These are phyloP conservation scores for Corella eumyota DNA, from an alignment of 23 tunicate species.

Conservation along the genomic window DNA sequence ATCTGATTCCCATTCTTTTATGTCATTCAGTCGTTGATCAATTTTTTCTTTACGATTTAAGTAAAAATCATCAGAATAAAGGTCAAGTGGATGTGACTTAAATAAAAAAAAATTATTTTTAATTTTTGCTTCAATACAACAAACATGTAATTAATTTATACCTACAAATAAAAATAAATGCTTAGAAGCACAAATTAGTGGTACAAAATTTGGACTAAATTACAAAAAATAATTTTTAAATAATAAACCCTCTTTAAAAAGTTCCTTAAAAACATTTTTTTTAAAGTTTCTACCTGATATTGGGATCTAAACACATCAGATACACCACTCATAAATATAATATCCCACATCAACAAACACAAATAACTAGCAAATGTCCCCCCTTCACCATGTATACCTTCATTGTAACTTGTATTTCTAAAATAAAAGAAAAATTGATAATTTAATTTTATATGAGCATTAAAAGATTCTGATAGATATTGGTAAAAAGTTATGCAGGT, in stretches of 20 bases:
- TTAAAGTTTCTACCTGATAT: slow-evolving; percentile 77
- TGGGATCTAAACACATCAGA: slow-evolving; percentile 78
- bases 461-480: no score
- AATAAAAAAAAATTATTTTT: neutral
- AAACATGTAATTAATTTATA: slow-evolving; percentile 1
- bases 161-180: slow-evolving; percentile 1
- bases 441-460: no score
- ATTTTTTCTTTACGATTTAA: slow-evolving; percentile 18
- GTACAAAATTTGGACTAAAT: no score
- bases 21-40: slow-evolving; percentile 23
- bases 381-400: slow-evolving; percentile 84
- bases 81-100: slow-evolving; percentile 70
- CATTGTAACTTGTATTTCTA: slow-evolving; percentile 38
- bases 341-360: slow-evolving; percentile 82
- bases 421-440: no score
- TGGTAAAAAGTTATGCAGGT: no score
- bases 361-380: slow-evolving; percentile 64
- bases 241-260: no score
- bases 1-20: slow-evolving; percentile 12
- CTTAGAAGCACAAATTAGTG: no score
- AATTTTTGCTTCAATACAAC: no score
- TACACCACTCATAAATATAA: slow-evolving; percentile 58
- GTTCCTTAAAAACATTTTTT: no score
- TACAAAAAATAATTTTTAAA: no score
- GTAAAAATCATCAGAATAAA: slow-evolving; percentile 64